These are phyloP conservation scores for Argyrosomus japonicus DNA, from an alignment of 2,113 vertebrate species.

Conservation along the genomic window DNA sequence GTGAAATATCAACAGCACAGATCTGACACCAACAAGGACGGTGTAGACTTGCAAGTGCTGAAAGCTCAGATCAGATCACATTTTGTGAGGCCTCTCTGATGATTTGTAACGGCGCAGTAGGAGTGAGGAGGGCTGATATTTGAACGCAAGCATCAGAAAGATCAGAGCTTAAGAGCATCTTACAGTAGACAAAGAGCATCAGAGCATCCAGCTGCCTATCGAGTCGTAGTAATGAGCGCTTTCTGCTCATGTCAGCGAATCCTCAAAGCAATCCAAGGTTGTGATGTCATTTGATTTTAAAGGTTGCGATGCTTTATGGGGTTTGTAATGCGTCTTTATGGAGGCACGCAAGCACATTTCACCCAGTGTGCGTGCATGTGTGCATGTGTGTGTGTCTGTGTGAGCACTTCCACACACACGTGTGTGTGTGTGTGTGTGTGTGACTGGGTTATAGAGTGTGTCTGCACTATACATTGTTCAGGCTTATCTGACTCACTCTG, in stretches of 20 bases:
- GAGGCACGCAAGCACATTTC: constrained; percentile 66
- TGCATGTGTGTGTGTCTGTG: constrained; percentile 49
- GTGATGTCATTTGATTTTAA: constrained; percentile 84
- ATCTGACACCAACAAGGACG: constrained; percentile 37
- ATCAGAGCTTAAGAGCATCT: constrained; percentile 43
- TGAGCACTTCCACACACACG: constrained; percentile 68
- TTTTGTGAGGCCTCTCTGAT: neutral
- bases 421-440: constrained; percentile 78
- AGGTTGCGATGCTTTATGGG: constrained; percentile 80
- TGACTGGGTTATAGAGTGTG: constrained; percentile 86
- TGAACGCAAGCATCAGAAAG: constrained; percentile 17
- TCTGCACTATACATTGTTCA: constrained; percentile 86
- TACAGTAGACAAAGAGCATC: constrained; percentile 72
- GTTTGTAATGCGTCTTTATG: constrained; percentile 79
- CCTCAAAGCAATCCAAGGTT: constrained; percentile 81
- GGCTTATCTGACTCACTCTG: constrained; percentile 87
- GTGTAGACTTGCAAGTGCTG: constrained; percentile 43
- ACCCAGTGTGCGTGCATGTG: constrained; percentile 29
- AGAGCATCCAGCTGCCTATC: constrained; percentile 56
- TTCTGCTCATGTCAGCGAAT: constrained; percentile 83
- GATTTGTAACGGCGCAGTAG: neutral
- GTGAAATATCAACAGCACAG: constrained; percentile 51
- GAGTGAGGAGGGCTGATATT: neutral
- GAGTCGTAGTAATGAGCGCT: constrained; percentile 72
- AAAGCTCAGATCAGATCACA: constrained; percentile 25